phyloP scores from a whole-genome alignment of 2,113 vertebrate species.

The Lophochroa leadbeateri region DNA sequence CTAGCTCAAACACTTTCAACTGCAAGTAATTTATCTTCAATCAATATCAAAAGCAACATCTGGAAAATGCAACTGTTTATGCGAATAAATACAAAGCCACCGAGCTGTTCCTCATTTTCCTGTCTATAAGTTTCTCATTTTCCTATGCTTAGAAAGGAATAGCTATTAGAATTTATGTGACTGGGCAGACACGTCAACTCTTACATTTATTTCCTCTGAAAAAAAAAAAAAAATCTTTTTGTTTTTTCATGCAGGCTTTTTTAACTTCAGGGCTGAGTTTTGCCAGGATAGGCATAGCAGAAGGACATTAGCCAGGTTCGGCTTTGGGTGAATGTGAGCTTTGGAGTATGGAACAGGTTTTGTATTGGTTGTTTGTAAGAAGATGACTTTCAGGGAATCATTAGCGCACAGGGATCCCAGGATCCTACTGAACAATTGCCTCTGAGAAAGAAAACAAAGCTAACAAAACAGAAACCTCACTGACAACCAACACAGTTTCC shows the following conservation, averaged over 20 bases:
- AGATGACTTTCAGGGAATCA: not conserved
- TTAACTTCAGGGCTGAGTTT: not conserved
- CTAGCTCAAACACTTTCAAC: not conserved
- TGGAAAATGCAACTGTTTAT: slow-evolving; percentile 34
- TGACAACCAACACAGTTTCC: not conserved
- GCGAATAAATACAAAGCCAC: slow-evolving; percentile 18
- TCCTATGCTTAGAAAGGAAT: not conserved
- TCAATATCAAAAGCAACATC: slow-evolving; percentile 2
- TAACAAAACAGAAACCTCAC: slow-evolving; percentile 4
- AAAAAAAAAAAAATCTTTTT: not conserved
- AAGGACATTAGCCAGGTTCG: not conserved
- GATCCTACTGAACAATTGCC: not conserved
- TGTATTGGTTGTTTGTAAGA: not conserved
- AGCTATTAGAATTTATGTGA: not conserved
- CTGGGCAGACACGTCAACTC: not conserved
- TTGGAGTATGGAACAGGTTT: not conserved
- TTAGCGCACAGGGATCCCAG: not conserved
- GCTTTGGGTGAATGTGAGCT: not conserved
- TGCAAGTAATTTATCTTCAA: not conserved
- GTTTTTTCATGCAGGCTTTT: not conserved
- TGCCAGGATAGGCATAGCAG: not conserved
- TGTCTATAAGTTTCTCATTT: not conserved
- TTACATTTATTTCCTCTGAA: not conserved
- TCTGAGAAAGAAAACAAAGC: slow-evolving; percentile 1
- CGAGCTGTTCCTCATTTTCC: not conserved